phyloP scores from a whole-genome alignment of 2,113 vertebrate genomes.

The Phaethornis superciliosus region DNA sequence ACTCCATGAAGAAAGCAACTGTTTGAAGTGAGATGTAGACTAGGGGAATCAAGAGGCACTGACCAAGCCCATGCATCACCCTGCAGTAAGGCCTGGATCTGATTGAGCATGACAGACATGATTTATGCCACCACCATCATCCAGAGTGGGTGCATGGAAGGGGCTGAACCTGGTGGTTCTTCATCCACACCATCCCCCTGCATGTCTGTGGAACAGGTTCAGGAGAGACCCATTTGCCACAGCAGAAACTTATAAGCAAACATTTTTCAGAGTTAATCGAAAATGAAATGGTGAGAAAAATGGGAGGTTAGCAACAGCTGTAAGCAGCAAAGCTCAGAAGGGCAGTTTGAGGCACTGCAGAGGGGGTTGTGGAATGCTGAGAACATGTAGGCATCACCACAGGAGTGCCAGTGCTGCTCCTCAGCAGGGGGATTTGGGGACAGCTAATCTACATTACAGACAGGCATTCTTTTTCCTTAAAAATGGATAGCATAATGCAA shows the following conservation, averaged over 20 bases:
- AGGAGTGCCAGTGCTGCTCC: background rate
- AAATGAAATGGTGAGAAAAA: background rate
- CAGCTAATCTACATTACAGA: background rate
- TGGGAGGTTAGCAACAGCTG: background rate
- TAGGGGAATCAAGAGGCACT: background rate
- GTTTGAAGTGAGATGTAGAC: background rate
- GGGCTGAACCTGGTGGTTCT: background rate
- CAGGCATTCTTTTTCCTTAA: background rate
- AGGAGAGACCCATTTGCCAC: background rate
- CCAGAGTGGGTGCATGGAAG: background rate
- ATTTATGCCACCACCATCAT: background rate
- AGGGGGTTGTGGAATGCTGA: background rate
- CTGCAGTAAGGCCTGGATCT: background rate
- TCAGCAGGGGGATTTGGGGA: background rate
- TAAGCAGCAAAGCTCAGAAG: background rate
- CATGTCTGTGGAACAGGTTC: background rate
- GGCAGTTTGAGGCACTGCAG: background rate
- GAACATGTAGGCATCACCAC: background rate
- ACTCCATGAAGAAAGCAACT: background rate
- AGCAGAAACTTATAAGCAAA: background rate
- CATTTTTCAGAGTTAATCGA: background rate
- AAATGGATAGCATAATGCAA: background rate
- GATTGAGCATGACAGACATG: accelerated
- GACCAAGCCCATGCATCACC: background rate
- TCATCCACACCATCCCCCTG: background rate